Conservation (phyloP, 2,888 invertebrate genomes). For the Agrotis puta region DNA sequence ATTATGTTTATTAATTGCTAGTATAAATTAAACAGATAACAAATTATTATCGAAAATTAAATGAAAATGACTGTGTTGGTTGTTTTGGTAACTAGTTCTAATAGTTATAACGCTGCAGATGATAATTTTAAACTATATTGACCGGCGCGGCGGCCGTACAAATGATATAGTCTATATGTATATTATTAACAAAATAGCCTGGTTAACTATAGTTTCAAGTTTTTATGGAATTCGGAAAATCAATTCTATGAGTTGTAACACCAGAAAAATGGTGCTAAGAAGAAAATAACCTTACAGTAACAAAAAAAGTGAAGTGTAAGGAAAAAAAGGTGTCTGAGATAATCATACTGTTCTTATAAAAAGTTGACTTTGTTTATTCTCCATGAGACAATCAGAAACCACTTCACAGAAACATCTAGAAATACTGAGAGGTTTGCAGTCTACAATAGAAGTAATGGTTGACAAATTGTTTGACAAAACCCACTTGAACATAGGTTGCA, state of each 20-base stretch:
- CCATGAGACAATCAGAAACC: neutral
- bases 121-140: too few relatives aligned
- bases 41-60: constrained; percentile 32
- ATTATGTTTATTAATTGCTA: neutral
- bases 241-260: neutral
- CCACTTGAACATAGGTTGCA: too few relatives aligned
- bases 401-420: neutral
- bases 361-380: neutral
- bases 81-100: neutral
- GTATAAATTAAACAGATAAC: constrained; percentile 23
- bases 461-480: too few relatives aligned
- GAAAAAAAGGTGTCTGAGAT: too few relatives aligned
- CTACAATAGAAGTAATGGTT: too few relatives aligned
- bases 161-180: neutral
- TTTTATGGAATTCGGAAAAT: neutral
- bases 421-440: neutral
- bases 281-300: neutral
- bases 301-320: neutral
- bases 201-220: neutral
- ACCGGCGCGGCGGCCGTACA: neutral
- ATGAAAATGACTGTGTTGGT: neutral
- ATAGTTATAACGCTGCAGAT: neutral
- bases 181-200: neutral
- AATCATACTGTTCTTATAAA: too few relatives aligned
- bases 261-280: neutral